Evolutionary conservation across 2,888 invertebrate genomes (phyloP).

Genomic region (Drosophila engyochracea): DNA sequence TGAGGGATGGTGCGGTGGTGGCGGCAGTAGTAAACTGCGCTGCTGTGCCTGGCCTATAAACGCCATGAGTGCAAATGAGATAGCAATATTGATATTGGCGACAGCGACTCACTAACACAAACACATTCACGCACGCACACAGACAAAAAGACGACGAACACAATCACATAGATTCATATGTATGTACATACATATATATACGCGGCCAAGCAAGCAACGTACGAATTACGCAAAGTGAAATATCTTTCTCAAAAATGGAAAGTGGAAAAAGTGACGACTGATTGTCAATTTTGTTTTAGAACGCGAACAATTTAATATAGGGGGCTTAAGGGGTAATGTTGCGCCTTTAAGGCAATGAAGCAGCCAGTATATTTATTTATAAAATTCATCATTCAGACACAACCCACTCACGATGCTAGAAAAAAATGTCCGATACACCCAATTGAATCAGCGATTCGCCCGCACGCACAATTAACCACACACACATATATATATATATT

Average conservation of each 20-base stretch:
- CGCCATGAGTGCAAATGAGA: slow-evolving; percentile 58
- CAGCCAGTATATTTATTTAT: slow-evolving; percentile 53
- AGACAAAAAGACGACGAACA: slow-evolving; percentile 45
- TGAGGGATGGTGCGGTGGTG: slow-evolving; percentile 36
- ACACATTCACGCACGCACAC: slow-evolving; percentile 41
- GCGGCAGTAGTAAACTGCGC: slow-evolving; percentile 66
- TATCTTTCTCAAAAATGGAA: slow-evolving; percentile 81
- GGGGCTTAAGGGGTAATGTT: slow-evolving; percentile 7
- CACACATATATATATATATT: slow-evolving; percentile 17
- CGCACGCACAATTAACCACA: slow-evolving; percentile 35
- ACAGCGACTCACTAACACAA: slow-evolving; percentile 57
- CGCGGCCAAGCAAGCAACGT: slow-evolving; percentile 63
- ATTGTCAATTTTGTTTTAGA: slow-evolving; percentile 44
- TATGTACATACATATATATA: slow-evolving; percentile 42
- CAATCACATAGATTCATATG: slow-evolving; percentile 35
- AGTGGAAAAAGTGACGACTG: slow-evolving; percentile 74
- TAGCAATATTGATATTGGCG: slow-evolving; percentile 72
- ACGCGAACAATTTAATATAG: slow-evolving; percentile 28
- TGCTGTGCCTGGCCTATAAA: slow-evolving; percentile 54
- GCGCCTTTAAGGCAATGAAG: slow-evolving; percentile 12
- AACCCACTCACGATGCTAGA: slow-evolving; percentile 54
- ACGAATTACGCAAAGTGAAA: slow-evolving; percentile 84
- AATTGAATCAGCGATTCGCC: slow-evolving; percentile 30
- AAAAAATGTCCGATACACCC: slow-evolving; percentile 22
- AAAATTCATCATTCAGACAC: slow-evolving; percentile 46